Conservation (phyloP, 2,888 invertebrate species). For the Acleris literana region DNA sequence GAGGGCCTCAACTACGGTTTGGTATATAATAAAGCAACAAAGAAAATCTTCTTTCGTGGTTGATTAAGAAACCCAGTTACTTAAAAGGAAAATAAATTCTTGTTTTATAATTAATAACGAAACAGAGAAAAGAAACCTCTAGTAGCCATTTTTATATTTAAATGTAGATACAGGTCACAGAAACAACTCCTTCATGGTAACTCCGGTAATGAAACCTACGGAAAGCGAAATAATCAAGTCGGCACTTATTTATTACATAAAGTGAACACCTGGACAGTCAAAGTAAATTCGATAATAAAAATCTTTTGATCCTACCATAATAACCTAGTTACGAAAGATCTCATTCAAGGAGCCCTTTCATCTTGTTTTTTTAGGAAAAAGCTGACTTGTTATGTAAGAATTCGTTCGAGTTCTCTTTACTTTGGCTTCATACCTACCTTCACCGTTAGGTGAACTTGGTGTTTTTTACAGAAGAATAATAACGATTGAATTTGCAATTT, state of each 20-base stretch:
- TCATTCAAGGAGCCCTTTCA: background rate
- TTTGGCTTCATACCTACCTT: background rate
- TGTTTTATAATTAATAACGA: background rate
- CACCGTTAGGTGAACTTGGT: too few species aligned
- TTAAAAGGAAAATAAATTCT: background rate
- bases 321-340: background rate
- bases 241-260: background rate
- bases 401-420: background rate
- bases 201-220: too few species aligned
- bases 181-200: too few species aligned
- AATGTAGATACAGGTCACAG: too few species aligned
- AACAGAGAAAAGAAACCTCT: background rate
- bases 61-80: background rate
- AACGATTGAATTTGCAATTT: too few species aligned
- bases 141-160: background rate
- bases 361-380: background rate
- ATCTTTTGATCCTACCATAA: conserved; percentile 3
- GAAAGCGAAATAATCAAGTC: background rate
- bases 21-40: background rate
- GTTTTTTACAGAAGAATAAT: too few species aligned
- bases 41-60: background rate
- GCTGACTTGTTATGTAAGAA: background rate
- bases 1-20: too few species aligned
- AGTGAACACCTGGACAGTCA: background rate
- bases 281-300: background rate